Base-by-base conservation (phyloP, 2,113 vertebrate species). In the Cebus imitator region DNA sequence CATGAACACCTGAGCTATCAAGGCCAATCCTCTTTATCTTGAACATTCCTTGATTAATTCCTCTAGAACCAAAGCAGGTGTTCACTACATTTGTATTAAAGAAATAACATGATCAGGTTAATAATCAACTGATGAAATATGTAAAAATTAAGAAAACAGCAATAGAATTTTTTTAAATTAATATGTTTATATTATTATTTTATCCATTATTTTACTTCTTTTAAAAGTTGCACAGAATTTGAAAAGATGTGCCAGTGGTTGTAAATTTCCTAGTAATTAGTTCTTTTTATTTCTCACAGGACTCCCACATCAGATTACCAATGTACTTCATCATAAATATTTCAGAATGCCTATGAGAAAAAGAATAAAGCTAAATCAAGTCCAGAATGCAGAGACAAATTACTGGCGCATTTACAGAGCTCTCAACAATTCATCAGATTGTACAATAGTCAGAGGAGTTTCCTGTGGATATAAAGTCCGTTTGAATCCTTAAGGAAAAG, bases 31-130 rank as follows among this genome's bases (percentile, higher is more conserved):
- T 96, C 37, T 81, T 98, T 93, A 96, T 87, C 45, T 27, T 10
- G 66, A 97, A 97, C 82, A 0, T 43, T 82, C 25, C 37, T 81
- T 94, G 94, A 97, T 97, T 97, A 95, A 98, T 92, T 97, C 16
- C 79, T 66, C 83, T 7, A 73, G 88, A 87, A 73, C 85, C 79
- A 37, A 32, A 90, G 35, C 93, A 97, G 97, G 93, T 85, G 2
- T 23, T 68, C 4, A 20, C 64, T 21, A 35, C 72, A 48, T 89
- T 72, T 93, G 76, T 58, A 73, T 2, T 0, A 82, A 90, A 97
- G 40, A 30, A 86, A 73, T 72, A 96, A 66, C 48, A 17, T 3
- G 21, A 90, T 82, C 57, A 66, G 0, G 3, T 90, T 92, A 50
- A 35, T 92, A 32, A 94, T 81, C 79, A 95, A 82, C 43, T 80